A percentile compares a stretch with the other conserved stretches of the same genome.
phyloP scores from a whole-genome alignment of 2,797 vertebrate genomes.

The Pangasius larnaudii region DNA sequence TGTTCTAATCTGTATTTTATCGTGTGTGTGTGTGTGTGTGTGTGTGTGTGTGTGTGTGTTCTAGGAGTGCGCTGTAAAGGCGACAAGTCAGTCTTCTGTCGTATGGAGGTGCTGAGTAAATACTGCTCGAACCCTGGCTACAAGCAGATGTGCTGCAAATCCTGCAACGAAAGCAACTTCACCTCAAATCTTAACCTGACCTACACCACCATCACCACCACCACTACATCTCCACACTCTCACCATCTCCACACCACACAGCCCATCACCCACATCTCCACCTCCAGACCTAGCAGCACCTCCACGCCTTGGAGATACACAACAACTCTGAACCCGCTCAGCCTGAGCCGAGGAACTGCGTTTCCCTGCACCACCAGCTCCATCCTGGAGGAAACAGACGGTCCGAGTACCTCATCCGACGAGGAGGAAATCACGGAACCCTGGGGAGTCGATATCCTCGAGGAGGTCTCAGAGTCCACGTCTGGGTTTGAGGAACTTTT shows the following conservation, averaged over 20 bases:
- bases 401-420: constrained; percentile 10
- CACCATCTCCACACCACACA: not conserved
- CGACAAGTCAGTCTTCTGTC: constrained; percentile 92
- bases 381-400: constrained; percentile 30
- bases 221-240: not conserved
- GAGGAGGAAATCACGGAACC: constrained; percentile 38
- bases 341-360: constrained; percentile 13
- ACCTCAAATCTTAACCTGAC: constrained; percentile 51
- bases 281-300: constrained; percentile 11
- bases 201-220: not conserved
- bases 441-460: not conserved
- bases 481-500: constrained; percentile 37
- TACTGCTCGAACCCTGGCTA: constrained; percentile 89
- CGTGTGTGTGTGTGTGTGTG: not conserved
- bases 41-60: constrained; percentile 32
- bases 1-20: not conserved
- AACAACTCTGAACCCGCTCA: constrained; percentile 31
- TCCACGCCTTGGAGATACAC: constrained; percentile 23
- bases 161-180: constrained; percentile 77
- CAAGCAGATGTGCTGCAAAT: constrained; percentile 91
- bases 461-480: constrained; percentile 31
- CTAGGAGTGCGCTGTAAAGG: constrained; percentile 87
- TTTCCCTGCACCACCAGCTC: constrained; percentile 7
- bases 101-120: constrained; percentile 85
- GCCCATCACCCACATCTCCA: constrained; percentile 1